phyloP scores from a whole-genome alignment of 2,113 vertebrate genomes.

The Cyanocitta stelleri region DNA sequence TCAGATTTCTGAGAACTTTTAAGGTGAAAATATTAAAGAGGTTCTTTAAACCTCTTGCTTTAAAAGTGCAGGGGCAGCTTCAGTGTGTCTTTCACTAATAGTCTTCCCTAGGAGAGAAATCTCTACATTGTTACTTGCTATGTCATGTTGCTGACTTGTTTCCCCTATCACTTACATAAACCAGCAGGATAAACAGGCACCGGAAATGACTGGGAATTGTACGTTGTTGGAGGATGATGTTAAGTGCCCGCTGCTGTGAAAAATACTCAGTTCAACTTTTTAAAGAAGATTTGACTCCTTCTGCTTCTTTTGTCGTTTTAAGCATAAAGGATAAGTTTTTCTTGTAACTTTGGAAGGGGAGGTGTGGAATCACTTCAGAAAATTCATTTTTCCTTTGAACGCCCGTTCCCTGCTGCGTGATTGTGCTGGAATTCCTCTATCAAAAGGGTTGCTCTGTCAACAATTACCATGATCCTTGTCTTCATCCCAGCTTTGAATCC shows the following conservation, averaged over 20 bases:
- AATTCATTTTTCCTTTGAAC: not conserved
- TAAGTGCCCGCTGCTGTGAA: not conserved
- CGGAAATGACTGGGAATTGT: not conserved
- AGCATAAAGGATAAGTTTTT: not conserved
- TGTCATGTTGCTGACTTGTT: not conserved
- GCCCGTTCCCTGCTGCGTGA: not conserved
- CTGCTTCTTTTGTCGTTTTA: not conserved
- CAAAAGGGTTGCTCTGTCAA: not conserved
- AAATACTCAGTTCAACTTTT: not conserved
- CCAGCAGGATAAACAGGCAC: not conserved
- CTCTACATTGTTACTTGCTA: not conserved
- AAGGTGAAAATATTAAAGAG: not conserved
- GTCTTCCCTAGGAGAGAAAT: not conserved
- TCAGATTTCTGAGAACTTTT: not conserved
- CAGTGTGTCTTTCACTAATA: not conserved
- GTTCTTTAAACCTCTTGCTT: not conserved
- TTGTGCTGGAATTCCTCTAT: not conserved
- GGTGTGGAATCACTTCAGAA: conserved; percentile 12
- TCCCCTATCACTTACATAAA: conserved; percentile 1
- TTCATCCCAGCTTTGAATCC: not conserved
- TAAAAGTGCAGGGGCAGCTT: not conserved
- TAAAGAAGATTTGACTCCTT: not conserved
- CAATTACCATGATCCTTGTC: not conserved
- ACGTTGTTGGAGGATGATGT: not conserved
- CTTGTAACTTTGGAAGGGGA: not conserved